phyloP scores from a whole-genome alignment of 2,888 invertebrate species.

The Folsomia manolachei region DNA sequence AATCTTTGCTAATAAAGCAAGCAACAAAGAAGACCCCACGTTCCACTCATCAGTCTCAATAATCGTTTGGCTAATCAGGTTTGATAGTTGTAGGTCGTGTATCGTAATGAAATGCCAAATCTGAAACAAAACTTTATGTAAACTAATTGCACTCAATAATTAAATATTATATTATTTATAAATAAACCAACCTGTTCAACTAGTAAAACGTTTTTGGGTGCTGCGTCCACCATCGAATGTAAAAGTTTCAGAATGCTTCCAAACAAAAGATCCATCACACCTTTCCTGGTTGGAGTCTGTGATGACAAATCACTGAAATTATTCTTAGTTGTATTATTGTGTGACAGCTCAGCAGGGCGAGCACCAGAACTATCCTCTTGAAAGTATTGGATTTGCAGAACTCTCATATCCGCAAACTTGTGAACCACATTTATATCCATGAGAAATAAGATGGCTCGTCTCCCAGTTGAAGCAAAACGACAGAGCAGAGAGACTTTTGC shows the following conservation, averaged over 20 bases:
- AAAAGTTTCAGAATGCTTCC: constrained; percentile 42
- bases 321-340: neutral
- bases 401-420: constrained; percentile 46
- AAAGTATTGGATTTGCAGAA: constrained; percentile 41
- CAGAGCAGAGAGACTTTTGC: constrained; percentile 45
- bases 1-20: constrained; percentile 33
- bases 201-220: constrained; percentile 39
- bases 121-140: constrained; percentile 19
- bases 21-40: constrained; percentile 21
- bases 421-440: constrained; percentile 42
- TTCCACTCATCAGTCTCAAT: constrained; percentile 13
- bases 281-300: neutral
- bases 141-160: neutral
- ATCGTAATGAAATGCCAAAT: constrained; percentile 37
- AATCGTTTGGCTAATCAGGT: constrained; percentile 15
- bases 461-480: constrained; percentile 43
- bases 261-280: constrained; percentile 38
- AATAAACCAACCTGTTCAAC: constrained; percentile 36
- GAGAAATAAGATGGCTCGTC: constrained; percentile 34
- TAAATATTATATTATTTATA: neutral
- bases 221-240: constrained; percentile 40
- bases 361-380: constrained; percentile 14
- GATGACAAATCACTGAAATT: neutral
- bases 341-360: neutral
- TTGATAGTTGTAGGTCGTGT: constrained; percentile 35